A percentile compares a stretch with the other conserved stretches of the same genome.
Conservation (phyloP, 2,797 vertebrate genomes). For the Allenopithecus nigroviridis region DNA sequence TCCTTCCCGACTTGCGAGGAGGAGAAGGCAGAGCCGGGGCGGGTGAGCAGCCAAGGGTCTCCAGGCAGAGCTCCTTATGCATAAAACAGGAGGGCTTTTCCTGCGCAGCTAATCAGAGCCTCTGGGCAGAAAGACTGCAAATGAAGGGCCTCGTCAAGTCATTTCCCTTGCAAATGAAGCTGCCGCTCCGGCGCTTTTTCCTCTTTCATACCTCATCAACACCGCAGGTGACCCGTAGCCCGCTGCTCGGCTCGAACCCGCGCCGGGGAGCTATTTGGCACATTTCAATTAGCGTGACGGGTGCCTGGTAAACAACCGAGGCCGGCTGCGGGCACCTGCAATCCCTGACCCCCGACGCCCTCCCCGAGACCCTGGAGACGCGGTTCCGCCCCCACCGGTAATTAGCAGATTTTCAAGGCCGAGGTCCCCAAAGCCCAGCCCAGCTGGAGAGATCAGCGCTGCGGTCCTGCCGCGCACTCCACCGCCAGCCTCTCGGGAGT, state of each 20-base stretch:
- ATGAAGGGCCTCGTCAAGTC: constrained; percentile 51
- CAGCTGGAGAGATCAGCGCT: too few relatives aligned
- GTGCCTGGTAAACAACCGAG: neutral
- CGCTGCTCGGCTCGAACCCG: neutral
- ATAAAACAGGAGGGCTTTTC: constrained; percentile 52
- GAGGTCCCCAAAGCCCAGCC: neutral
- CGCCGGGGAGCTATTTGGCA: neutral
- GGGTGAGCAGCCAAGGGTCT: neutral
- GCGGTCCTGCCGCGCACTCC: fast-evolving
- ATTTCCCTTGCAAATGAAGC: constrained; percentile 85
- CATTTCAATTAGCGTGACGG: constrained; percentile 43
- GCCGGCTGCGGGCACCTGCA: fast-evolving
- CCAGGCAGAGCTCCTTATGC: neutral
- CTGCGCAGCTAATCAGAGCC: constrained; percentile 65
- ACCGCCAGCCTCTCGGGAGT: neutral
- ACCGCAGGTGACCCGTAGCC: neutral
- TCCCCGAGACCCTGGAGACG: neutral
- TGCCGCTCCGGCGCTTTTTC: fast-evolving
- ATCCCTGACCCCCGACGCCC: neutral
- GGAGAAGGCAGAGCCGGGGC: neutral
- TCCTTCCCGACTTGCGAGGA: neutral
- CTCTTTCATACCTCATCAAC: constrained; percentile 62
- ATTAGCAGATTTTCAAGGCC: neutral
- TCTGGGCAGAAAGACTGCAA: neutral
- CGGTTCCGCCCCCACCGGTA: fast-evolving